Percentiles rank a stretch among this genome's conserved stretches.
These are phyloP conservation scores for Astyanax mexicanus DNA, from an alignment of 2,797 vertebrate species.

Conservation along the genomic window DNA sequence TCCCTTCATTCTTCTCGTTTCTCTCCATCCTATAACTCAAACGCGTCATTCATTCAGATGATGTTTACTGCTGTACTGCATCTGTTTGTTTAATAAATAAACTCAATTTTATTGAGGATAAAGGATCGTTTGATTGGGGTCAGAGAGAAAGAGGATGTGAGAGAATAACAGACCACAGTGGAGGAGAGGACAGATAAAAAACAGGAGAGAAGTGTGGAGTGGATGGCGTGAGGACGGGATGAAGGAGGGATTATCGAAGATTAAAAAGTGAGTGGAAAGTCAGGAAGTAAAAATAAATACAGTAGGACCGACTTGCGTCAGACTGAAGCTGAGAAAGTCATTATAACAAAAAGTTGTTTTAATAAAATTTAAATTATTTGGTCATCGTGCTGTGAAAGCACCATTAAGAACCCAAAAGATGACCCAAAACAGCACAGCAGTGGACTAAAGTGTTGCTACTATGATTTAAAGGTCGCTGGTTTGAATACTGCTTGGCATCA, in stretches of 20 bases:
- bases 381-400: neutral
- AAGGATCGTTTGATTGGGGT: slow-evolving; percentile 42
- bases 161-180: slow-evolving; percentile 37
- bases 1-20: slow-evolving; percentile 60
- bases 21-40: too few relatives aligned
- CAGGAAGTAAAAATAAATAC: slow-evolving; percentile 74
- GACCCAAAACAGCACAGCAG: too few relatives aligned
- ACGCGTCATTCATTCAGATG: slow-evolving; percentile 57
- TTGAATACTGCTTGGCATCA: too few relatives aligned
- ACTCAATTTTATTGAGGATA: slow-evolving; percentile 66
- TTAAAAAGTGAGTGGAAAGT: slow-evolving; percentile 70
- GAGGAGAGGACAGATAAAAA: slow-evolving; percentile 57
- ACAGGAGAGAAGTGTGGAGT: neutral
- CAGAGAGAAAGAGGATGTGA: slow-evolving; percentile 12
- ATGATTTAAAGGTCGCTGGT: too few relatives aligned
- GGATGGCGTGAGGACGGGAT: slow-evolving; percentile 54
- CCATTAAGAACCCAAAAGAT: too few relatives aligned
- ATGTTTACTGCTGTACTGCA: slow-evolving; percentile 57
- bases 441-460: too few relatives aligned
- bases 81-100: slow-evolving; percentile 78
- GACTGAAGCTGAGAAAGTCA: slow-evolving; percentile 44
- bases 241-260: slow-evolving; percentile 64
- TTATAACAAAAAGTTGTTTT: neutral
- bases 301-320: slow-evolving; percentile 50
- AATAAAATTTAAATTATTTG: neutral